These are phyloP conservation scores for Himalopsyche kuldschensis DNA, from an alignment of 2,888 invertebrate species.

Conservation along the genomic window DNA sequence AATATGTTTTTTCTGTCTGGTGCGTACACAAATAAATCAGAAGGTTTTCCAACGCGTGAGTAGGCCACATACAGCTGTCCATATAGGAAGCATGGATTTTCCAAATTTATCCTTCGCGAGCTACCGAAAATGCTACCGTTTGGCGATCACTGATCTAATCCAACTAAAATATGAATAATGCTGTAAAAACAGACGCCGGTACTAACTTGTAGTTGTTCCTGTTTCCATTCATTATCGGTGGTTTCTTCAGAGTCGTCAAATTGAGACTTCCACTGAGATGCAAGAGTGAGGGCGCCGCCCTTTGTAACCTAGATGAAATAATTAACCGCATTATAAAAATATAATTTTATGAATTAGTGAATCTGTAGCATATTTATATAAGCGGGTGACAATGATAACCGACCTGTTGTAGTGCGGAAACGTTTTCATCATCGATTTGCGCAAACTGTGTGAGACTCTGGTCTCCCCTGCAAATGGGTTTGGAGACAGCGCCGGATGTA, in stretches of 20 bases:
- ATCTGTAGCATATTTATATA: background rate
- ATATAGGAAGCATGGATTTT: too few relatives aligned
- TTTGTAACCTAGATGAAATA: conserved; percentile 69
- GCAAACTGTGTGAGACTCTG: conserved; percentile 89
- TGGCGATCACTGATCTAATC: too few relatives aligned
- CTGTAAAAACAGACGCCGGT: background rate
- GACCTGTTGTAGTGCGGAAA: conserved; percentile 82
- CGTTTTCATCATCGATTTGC: conserved; percentile 90
- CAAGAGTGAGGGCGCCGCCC: conserved; percentile 86
- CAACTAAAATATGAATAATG: too few relatives aligned
- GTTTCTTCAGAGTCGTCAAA: conserved; percentile 95
- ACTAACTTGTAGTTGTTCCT: conserved; percentile 63
- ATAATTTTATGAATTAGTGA: background rate
- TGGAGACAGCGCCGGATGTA: conserved; percentile 37
- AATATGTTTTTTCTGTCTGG: too few relatives aligned
- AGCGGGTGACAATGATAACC: background rate
- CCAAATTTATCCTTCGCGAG: too few relatives aligned
- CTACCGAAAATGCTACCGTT: too few relatives aligned
- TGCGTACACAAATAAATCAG: too few relatives aligned
- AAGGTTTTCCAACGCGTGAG: too few relatives aligned
- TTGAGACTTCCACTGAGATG: conserved; percentile 94
- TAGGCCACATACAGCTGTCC: too few relatives aligned
- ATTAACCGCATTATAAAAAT: background rate
- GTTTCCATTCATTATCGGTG: conserved; percentile 92
- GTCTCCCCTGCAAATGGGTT: conserved; percentile 62